Evolutionary conservation across 2,888 invertebrate species (phyloP), one percentile per base, ranked within the genome.

Genomic region (Physocephala rufipes): DNA sequence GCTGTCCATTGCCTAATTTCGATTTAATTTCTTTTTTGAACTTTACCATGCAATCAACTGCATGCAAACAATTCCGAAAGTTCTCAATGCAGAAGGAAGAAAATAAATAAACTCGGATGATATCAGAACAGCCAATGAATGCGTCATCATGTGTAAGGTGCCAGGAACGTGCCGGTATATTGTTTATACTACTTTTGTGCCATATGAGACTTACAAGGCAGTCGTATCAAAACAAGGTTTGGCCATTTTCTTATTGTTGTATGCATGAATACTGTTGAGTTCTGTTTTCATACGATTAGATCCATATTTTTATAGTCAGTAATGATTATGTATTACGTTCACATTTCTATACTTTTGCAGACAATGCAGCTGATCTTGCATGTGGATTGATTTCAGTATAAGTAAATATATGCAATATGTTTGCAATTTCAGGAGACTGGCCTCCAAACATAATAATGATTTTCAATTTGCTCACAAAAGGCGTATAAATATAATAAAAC

Each of bases 31-130:
- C 51, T 68, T 36, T 36, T 53, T 24, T 51, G 24, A 51, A 47
- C 51, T 62, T 68, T 49, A 36, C 30, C 62, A 30, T 51, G 62
- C 76, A n/a, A n/a, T n/a, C n/a, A n/a, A n/a, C 79, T 79, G 82
- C 82, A 81, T 82, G 83, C 81, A 79, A 79, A 76, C 78, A 78
- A 79, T 79, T 81, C 82, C 78, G 82, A 79, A 83, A 79, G 74
- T 73, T 63, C 72, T 51, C 73, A 62, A 72, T 67, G 45, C 16
- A 67, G 45, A 64, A 65, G 5, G 68, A 67, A 62, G 68, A 28
- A 30, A 72, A 71, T 64, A 73, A 67, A 36, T 61, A 66, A 62
- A 45, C 19, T 70, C 36, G 36, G 71, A 68, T 66, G 71, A 73
- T 71, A 74, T 73, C 58, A 75, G 74, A 72, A 74, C 74, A 76